Conservation (phyloP, 92 coral and sea anemone genomes). For the Paramuricea clavata region DNA sequence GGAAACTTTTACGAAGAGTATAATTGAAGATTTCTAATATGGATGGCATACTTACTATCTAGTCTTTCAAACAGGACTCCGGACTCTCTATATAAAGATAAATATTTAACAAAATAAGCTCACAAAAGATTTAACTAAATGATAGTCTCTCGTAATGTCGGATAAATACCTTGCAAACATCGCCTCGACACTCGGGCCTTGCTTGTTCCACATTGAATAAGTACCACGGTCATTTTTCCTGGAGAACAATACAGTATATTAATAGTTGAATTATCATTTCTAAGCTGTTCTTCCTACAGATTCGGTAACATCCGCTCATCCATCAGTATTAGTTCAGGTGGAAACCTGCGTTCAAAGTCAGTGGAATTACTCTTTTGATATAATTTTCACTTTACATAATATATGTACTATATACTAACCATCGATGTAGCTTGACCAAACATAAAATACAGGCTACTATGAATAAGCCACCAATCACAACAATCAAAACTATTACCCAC, state of each 20-base stretch:
- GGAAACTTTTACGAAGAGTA: neutral
- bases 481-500: slow-evolving; percentile 23
- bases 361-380: too few species aligned
- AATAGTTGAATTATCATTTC: too few species aligned
- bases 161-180: slow-evolving; percentile 35
- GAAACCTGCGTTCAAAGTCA: too few species aligned
- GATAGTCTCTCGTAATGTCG: neutral
- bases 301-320: too few species aligned
- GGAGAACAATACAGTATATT: neutral
- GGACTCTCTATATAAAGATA: slow-evolving; percentile 34
- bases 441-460: slow-evolving; percentile 12
- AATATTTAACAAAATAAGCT: neutral
- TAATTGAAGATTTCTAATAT: too few species aligned
- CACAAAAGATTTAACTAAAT: neutral
- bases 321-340: too few species aligned
- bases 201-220: slow-evolving; percentile 40
- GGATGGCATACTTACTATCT: slow-evolving; percentile 17
- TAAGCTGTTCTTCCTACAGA: too few species aligned
- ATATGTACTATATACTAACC: neutral
- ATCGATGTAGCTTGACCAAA: slow-evolving; percentile 13
- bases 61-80: slow-evolving; percentile 41
- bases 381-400: too few species aligned
- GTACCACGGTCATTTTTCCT: slow-evolving; percentile 52
- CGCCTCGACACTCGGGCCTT: slow-evolving; percentile 44
- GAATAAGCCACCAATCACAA: neutral